Evolutionary conservation across 2,113 vertebrate genomes (phyloP).

Genomic region (Gavialis gangeticus): DNA sequence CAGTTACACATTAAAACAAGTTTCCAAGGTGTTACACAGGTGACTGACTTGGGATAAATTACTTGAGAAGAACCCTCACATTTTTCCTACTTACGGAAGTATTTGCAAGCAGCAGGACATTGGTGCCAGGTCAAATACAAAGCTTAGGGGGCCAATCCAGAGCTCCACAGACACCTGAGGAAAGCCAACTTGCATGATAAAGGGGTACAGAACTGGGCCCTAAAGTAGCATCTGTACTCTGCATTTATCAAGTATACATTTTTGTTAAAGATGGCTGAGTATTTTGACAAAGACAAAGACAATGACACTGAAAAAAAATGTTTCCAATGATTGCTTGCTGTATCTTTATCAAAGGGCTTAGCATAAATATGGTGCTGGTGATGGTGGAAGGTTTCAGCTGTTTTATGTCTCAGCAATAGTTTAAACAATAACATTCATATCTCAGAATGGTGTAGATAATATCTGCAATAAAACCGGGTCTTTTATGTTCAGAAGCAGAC

Average conservation of each 20-base stretch:
- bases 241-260: constrained; percentile 25
- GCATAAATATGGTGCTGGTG: constrained; percentile 51
- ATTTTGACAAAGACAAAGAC: constrained; percentile 67
- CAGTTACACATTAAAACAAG: background rate
- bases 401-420: constrained; percentile 69
- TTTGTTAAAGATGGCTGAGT: constrained; percentile 71
- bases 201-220: background rate
- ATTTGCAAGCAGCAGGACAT: background rate
- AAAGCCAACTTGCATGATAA: background rate
- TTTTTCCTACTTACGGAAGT: background rate
- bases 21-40: background rate
- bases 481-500: constrained; percentile 72
- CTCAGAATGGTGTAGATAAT: constrained; percentile 73
- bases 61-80: background rate
- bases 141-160: background rate
- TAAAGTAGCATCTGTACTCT: background rate
- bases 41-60: background rate
- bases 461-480: constrained; percentile 76
- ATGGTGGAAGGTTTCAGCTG: constrained; percentile 56
- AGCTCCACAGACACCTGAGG: background rate
- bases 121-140: background rate
- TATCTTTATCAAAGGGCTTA: constrained; percentile 66
- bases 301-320: constrained; percentile 23
- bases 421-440: constrained; percentile 78
- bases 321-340: background rate